Percentiles rank a stretch among this genome's conserved stretches.
Conservation (phyloP, 2,113 vertebrate species). For the Tonatia bakeri region DNA sequence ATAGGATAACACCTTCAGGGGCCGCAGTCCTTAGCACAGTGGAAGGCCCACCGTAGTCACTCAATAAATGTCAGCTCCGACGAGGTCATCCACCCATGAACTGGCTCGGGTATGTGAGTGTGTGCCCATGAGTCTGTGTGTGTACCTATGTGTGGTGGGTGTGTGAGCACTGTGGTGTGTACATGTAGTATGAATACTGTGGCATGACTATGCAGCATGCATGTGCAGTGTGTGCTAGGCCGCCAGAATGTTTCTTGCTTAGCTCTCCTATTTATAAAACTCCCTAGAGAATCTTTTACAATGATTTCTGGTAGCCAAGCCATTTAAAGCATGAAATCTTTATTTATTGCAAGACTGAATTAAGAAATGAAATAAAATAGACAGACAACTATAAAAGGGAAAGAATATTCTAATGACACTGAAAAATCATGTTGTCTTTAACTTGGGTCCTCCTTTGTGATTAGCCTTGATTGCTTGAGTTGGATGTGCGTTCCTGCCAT, state of each 20-base stretch:
- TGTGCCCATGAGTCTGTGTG: background rate
- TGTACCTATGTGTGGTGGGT: background rate
- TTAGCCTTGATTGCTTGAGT: background rate
- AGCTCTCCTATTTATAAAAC: background rate
- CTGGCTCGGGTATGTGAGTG: background rate
- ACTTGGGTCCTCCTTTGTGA: background rate
- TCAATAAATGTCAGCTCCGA: background rate
- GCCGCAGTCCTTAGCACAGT: background rate
- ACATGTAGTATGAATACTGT: background rate
- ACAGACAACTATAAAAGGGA: background rate
- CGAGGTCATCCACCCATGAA: background rate
- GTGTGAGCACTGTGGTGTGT: background rate
- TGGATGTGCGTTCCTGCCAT: background rate
- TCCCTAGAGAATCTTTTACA: background rate
- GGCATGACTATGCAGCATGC: background rate
- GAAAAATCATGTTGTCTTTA: background rate
- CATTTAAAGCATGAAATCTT: background rate
- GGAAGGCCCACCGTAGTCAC: background rate
- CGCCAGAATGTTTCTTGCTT: background rate
- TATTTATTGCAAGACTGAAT: background rate
- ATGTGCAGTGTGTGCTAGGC: background rate
- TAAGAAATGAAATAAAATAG: background rate
- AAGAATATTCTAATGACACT: background rate
- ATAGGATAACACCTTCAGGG: background rate
- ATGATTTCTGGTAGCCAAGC: background rate